Base-by-base conservation (phyloP, 2,888 invertebrate genomes). In the Zygothrica quintamaculata region DNA sequence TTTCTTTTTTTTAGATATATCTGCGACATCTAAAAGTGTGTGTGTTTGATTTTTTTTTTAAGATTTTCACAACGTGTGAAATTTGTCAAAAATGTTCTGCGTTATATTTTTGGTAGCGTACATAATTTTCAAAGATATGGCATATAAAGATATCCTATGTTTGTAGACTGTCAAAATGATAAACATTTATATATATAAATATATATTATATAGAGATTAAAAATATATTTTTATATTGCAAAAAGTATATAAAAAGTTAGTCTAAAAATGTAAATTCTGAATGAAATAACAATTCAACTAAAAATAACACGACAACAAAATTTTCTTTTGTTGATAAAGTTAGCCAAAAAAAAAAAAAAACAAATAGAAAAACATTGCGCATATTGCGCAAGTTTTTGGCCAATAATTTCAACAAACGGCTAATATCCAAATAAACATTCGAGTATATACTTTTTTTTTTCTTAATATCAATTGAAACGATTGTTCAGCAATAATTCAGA, bases 1-100 rank as follows among this genome's bases (percentile, higher is more conserved):
- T n/a, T n/a, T n/a, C n/a, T n/a, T n/a, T n/a, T n/a, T n/a, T n/a
- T 29, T n/a, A 26, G 1, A 47, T 13, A 39, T 12, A 25, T 43
- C 29, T n/a, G 3, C 34, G 5, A n/a, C 31, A 31, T 7, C n/a
- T n/a, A 31, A n/a, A 31, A n/a, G 8, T 31, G 9, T n/a, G n/a
- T n/a, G n/a, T n/a, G n/a, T n/a, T n/a, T n/a, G n/a, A n/a, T 2
- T n/a, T 7, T 11, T 11, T 7, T 13, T 7, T 11, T 7, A 64
- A 50, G 31, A 62, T 73, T 60, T 72, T 77, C 39, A 57, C 43
- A 58, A 53, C 60, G 61, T 65, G 57, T 59, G 66, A 79, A 79
- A 70, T 77, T 66, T 72, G 72, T 81, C 75, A 72, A 75, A 77
- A 18, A 55, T 65, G 31, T 57, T 65, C 59, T 25, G 22, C 51